Conservation (phyloP, 1,140 invertebrate genomes). For the Trichoplusia ni region DNA sequence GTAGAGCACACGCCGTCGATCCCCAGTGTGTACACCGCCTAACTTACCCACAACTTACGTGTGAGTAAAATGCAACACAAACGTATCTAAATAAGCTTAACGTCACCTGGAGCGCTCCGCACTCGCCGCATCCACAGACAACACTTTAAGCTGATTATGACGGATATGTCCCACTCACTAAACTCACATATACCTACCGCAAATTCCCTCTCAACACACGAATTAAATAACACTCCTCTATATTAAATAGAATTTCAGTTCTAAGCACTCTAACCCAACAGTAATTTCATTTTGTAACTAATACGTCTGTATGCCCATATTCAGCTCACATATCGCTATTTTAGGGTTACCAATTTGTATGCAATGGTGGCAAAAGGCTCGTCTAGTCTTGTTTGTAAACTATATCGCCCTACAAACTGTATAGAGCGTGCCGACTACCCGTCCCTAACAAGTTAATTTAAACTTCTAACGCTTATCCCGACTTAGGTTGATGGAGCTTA, state of each 20-base stretch:
- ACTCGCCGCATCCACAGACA: conserved; percentile 34
- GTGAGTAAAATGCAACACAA: conserved; percentile 29
- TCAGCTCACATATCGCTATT: conserved; percentile 41
- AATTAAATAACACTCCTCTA: conserved; percentile 14
- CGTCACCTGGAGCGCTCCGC: conserved; percentile 37
- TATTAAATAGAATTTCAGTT: background rate
- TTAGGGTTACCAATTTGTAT: conserved; percentile 61
- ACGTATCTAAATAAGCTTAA: conserved; percentile 44
- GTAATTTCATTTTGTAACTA: background rate
- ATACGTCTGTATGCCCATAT: conserved; percentile 13
- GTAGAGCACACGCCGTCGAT: too few species aligned
- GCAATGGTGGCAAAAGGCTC: conserved; percentile 47
- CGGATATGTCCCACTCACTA: conserved; percentile 26
- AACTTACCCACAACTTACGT: conserved; percentile 10
- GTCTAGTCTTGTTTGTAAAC: conserved; percentile 58
- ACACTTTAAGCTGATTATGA: conserved; percentile 44
- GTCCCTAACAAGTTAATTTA: conserved; percentile 68
- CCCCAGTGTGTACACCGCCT: background rate
- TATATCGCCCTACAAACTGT: conserved; percentile 47
- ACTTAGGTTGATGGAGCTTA: conserved; percentile 62
- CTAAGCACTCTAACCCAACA: background rate
- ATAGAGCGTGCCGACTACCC: conserved; percentile 37
- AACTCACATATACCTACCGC: conserved; percentile 7
- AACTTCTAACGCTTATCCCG: conserved; percentile 69
- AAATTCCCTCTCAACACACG: background rate